Conservation (phyloP, 2,888 invertebrate genomes). For the Incurvaria masculella region DNA sequence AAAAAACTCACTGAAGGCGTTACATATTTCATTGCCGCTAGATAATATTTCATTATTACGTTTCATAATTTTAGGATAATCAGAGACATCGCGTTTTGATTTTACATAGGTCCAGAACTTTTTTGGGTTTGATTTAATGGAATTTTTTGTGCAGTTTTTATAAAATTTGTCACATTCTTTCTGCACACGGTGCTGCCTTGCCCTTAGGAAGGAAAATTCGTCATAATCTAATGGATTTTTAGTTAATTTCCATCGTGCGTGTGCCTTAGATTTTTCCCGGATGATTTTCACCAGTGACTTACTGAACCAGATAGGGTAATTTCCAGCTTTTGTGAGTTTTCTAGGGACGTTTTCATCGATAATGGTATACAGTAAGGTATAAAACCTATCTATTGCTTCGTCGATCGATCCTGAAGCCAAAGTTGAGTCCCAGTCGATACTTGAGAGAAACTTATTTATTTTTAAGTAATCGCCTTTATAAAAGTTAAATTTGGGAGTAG, state of each 20-base stretch:
- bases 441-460: no score
- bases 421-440: no score
- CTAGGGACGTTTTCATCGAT: background rate
- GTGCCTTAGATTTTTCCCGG: conserved; percentile 1
- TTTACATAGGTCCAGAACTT: conserved; percentile 1
- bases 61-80: background rate
- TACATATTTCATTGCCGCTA: no score
- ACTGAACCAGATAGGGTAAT: background rate
- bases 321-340: background rate
- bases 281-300: background rate
- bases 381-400: background rate
- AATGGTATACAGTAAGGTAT: background rate
- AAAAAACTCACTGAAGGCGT: no score
- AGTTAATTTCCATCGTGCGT: background rate
- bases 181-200: background rate
- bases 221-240: conserved; percentile 1
- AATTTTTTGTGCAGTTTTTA: background rate
- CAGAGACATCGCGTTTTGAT: background rate
- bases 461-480: background rate
- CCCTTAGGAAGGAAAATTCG: conserved; percentile 1
- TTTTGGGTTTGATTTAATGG: background rate
- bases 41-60: no score
- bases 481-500: background rate
- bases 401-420: background rate
- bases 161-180: background rate